A percentile compares a stretch with the other conserved stretches of the same genome.
Evolutionary conservation across 2,113 vertebrate species (phyloP).

Genomic region (Crotophaga sulcirostris): DNA sequence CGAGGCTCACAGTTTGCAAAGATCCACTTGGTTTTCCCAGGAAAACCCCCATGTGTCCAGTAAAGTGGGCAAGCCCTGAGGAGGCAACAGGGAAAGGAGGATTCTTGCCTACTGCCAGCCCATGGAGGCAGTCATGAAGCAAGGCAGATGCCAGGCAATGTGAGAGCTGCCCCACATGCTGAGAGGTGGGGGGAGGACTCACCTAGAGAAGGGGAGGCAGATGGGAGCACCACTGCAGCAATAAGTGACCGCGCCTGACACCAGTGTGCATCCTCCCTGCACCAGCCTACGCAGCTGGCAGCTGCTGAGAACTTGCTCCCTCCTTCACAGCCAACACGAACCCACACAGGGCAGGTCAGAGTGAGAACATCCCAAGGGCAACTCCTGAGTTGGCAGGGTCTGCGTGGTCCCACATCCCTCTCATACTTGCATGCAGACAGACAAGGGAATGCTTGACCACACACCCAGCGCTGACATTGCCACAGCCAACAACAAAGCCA

Average conservation of each 20-base stretch:
- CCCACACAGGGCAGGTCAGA: background rate
- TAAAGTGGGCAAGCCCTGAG: background rate
- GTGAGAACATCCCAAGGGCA: fast-evolving
- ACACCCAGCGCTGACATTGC: fast-evolving
- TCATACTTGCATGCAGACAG: background rate
- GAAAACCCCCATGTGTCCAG: background rate
- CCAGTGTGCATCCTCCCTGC: background rate
- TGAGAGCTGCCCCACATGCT: background rate
- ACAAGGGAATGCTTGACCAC: background rate
- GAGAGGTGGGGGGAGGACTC: background rate
- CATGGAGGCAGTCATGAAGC: fast-evolving
- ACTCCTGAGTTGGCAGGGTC: background rate
- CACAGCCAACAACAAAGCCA: background rate
- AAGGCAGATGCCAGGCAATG: background rate
- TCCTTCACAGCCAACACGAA: background rate
- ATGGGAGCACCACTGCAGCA: background rate
- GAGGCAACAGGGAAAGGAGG: background rate
- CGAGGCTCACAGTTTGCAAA: background rate
- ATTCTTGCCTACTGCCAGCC: background rate
- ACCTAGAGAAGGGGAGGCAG: background rate
- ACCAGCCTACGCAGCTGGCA: background rate
- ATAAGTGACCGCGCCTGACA: background rate
- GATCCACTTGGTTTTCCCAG: background rate
- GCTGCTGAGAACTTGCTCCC: background rate
- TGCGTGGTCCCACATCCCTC: background rate